Percentiles rank a stretch among this genome's conserved stretches.
These are phyloP conservation scores for Melieria omissa DNA, from an alignment of 2,888 invertebrate genomes.

Conservation along the genomic window DNA sequence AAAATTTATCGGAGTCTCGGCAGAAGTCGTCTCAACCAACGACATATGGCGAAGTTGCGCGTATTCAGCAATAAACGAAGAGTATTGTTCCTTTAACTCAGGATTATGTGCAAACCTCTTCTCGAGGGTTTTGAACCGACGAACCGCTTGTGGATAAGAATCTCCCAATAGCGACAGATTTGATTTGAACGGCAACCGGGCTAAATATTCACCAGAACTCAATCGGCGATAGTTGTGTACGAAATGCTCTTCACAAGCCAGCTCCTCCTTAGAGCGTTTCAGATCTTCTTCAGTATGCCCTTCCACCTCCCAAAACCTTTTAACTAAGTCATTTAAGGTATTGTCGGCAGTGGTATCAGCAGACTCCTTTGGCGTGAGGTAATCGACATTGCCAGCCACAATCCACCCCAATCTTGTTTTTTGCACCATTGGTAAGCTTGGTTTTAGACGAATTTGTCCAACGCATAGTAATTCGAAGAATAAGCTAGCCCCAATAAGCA, in stretches of 20 bases:
- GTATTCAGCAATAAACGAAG: conserved; percentile 29
- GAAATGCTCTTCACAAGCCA: background rate
- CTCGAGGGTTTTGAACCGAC: conserved; percentile 34
- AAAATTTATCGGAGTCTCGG: conserved; percentile 14
- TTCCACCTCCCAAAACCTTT: too few relatives aligned
- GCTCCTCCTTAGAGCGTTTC: background rate
- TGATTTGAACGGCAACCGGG: background rate
- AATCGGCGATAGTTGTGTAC: background rate
- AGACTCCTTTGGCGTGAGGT: too few relatives aligned
- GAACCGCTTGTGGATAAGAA: conserved; percentile 28
- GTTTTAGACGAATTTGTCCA: conserved; percentile 9
- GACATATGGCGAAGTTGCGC: conserved; percentile 24
- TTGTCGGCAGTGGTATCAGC: background rate
- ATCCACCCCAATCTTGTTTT: conserved; percentile 31
- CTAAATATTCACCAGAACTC: background rate
- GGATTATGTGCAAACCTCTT: conserved; percentile 1
- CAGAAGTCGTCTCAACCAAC: background rate
- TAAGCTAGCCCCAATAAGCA: conserved; percentile 18
- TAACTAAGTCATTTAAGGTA: conserved; percentile 3
- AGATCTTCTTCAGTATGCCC: background rate
- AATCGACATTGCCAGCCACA: conserved; percentile 5
- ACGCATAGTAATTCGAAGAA: conserved; percentile 23
- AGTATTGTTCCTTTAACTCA: conserved; percentile 14
- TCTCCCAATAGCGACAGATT: conserved; percentile 16
- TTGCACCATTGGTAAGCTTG: conserved; percentile 12